Evolutionary conservation across 1,140 invertebrate genomes (phyloP), one percentile per base, ranked within the genome.

Genomic region (Heliothis subflexa): DNA sequence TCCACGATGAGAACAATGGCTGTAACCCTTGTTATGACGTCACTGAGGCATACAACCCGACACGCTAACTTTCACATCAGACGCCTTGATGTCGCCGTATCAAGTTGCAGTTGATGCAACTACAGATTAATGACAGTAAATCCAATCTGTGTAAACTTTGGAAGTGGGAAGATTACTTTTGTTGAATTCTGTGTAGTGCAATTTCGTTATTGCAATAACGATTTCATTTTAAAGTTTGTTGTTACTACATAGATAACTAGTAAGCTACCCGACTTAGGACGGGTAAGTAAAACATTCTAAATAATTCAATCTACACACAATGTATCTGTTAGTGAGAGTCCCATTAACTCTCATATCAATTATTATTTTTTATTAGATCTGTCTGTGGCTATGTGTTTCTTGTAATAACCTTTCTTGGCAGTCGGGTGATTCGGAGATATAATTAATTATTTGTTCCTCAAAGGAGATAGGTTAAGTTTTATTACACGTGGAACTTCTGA

Each of bases 51-150:
- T 49, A 57, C 14, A 61, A 61, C 55, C 2, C 55, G 54, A 49
- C 55, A 61, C 54, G 54, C 66, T 70, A 52, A 49, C 55, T 74
- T 74, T 74, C 71, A 74, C 55, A 57, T 16, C 61, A 61, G 55
- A 61, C 71, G 71, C 71, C 40, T 21, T 14, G 55, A 57, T n/a
- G 55, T 61, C 18, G n/a, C 18, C 40, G 40, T 49, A 16, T 74
- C 71, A n/a, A 16, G 55, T 74, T 59, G 18, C 55, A 45, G 52
- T 9, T 13, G 14, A 52, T 21, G n/a, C 12, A 3, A 16, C 12
- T 3, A 40, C 33, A 62, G 33, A 4, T 13, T 62, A 11, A 14
- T 40, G 21, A 10, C 66, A 25, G 47, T 10, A 50, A 7, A 10
- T 2, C 47, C 21, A 70, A 7, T 25, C 2, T 3, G 1, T 25